Evolutionary conservation across 2,888 invertebrate genomes (phyloP).

Genomic region (Sialis fuliginosa): DNA sequence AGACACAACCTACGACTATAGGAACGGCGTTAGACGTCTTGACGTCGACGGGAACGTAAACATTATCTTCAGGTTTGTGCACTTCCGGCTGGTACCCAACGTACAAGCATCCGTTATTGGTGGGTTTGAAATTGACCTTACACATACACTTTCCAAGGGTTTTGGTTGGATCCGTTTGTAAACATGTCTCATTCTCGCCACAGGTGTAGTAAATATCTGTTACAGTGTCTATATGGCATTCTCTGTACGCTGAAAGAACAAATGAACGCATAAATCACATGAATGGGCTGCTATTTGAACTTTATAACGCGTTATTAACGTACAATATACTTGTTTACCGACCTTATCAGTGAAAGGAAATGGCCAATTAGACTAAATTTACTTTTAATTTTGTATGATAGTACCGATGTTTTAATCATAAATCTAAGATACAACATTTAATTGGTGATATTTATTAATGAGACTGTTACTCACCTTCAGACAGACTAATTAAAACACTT

Average conservation of each 20-base stretch:
- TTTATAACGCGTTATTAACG: no score
- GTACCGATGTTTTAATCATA: neutral
- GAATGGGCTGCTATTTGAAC: no score
- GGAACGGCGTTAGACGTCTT: neutral
- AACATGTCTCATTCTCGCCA: conserved; percentile 2
- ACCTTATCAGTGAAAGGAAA: conserved; percentile 4
- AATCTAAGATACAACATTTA: neutral
- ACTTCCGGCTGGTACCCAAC: neutral
- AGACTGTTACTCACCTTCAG: conserved; percentile 1
- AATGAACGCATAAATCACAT: neutral
- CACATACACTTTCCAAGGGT: conserved; percentile 1
- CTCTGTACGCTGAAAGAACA: neutral
- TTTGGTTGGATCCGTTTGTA: neutral
- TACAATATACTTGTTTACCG: neutral
- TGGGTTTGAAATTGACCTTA: neutral
- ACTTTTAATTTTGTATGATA: neutral
- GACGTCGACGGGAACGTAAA: neutral
- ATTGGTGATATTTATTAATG: neutral
- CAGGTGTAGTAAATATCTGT: neutral
- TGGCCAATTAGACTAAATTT: conserved; percentile 4
- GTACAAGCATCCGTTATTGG: neutral
- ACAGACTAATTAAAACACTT: neutral
- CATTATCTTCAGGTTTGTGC: neutral
- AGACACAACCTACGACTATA: neutral
- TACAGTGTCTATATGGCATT: neutral